Percentiles rank a stretch among this genome's conserved stretches.
Conservation (phyloP, 2,113 vertebrate species). For the Pluvialis apricaria region DNA sequence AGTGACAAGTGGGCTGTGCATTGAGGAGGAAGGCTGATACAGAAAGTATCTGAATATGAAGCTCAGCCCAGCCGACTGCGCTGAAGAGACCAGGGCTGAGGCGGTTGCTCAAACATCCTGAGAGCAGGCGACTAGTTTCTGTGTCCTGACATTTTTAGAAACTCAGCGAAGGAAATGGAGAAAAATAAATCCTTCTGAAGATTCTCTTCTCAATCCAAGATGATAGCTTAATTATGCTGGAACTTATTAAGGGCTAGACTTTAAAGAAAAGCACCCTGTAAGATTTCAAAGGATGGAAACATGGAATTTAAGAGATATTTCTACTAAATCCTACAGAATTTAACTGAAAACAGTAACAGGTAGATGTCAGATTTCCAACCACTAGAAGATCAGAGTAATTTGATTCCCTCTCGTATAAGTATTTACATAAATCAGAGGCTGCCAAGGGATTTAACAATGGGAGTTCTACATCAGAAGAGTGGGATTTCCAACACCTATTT, state of each 20-base stretch:
- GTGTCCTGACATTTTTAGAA: background rate
- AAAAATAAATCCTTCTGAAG: background rate
- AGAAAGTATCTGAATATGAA: background rate
- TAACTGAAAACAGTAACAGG: background rate
- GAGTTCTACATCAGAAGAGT: background rate
- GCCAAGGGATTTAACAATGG: background rate
- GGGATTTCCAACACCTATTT: slow-evolving; percentile 48
- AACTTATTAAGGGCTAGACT: background rate
- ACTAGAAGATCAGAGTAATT: background rate
- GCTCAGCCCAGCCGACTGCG: background rate
- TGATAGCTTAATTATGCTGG: background rate
- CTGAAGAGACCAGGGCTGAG: background rate
- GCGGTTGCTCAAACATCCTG: background rate
- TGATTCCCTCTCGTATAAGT: background rate
- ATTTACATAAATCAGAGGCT: slow-evolving; percentile 10
- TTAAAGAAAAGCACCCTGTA: background rate
- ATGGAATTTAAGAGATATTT: background rate
- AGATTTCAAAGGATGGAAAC: background rate
- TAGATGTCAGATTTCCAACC: background rate
- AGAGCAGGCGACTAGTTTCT: background rate
- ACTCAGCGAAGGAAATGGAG: background rate
- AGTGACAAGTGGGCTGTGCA: background rate
- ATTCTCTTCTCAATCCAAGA: background rate
- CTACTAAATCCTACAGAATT: background rate
- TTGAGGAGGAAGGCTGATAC: background rate